phyloP scores from a whole-genome alignment of 2,797 vertebrate genomes.

The Limosa lapponica region DNA sequence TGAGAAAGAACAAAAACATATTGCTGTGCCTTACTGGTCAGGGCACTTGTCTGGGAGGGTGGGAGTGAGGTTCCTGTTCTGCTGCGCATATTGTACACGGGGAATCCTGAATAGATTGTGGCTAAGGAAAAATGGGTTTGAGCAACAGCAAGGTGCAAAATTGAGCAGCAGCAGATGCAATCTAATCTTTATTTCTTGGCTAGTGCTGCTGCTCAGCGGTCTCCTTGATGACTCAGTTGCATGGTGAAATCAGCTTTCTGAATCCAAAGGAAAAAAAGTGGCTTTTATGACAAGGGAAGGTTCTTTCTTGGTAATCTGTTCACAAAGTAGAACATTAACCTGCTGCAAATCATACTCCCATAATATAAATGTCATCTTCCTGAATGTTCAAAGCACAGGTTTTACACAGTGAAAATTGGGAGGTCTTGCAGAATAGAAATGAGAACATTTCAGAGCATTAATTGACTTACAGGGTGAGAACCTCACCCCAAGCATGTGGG shows the following conservation, averaged over 20 bases:
- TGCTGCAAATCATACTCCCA: background rate
- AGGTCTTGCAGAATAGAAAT: constrained; percentile 9
- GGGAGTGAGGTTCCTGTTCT: background rate
- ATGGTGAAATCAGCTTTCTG: constrained; percentile 14
- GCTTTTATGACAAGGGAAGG: background rate
- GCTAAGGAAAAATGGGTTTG: background rate
- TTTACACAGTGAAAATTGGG: background rate
- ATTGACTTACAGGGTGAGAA: background rate
- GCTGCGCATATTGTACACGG: background rate
- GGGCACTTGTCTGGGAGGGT: background rate
- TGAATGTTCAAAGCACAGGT: background rate
- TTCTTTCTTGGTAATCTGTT: constrained; percentile 28
- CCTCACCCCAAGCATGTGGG: background rate
- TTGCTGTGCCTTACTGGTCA: background rate
- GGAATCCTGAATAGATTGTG: background rate
- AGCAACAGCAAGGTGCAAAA: background rate
- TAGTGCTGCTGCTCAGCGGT: background rate
- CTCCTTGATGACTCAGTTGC: constrained; percentile 40
- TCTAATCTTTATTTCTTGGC: constrained; percentile 5
- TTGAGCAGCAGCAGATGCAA: background rate
- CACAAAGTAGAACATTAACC: constrained; percentile 42
- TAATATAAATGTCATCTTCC: constrained; percentile 30
- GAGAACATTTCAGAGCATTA: constrained; percentile 8
- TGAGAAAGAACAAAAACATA: background rate
- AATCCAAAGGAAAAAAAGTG: background rate